A percentile compares a stretch with the other conserved stretches of the same genome.
phyloP scores from a whole-genome alignment of 2,797 vertebrate genomes.

The Ctenopoma multispine region DNA sequence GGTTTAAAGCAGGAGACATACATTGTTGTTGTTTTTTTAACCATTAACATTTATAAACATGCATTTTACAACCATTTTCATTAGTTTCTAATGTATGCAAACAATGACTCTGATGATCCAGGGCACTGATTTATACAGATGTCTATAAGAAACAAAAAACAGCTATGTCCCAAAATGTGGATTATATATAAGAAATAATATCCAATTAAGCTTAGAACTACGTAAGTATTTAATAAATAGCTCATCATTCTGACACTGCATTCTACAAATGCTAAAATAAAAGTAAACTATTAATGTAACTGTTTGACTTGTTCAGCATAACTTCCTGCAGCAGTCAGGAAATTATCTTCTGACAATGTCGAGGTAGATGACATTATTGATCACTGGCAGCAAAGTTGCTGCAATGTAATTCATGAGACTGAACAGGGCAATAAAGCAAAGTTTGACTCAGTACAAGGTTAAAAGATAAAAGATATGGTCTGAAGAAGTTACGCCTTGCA shows the following conservation, averaged over 20 bases:
- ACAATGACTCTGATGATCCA: neutral
- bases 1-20: too few species aligned
- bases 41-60: too few species aligned
- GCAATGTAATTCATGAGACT: conserved; percentile 39
- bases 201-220: too few species aligned
- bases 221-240: too few species aligned
- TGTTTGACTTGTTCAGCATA: conserved; percentile 16
- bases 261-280: neutral
- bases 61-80: too few species aligned
- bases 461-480: conserved; percentile 59
- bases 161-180: too few species aligned
- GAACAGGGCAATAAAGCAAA: conserved; percentile 53
- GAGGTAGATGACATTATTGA: conserved; percentile 52
- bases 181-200: too few species aligned
- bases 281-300: conserved; percentile 31
- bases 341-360: conserved; percentile 37
- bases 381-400: conserved; percentile 32
- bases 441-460: conserved; percentile 58
- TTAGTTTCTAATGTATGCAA: neutral
- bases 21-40: too few species aligned
- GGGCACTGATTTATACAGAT: neutral
- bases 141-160: neutral
- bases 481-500: conserved; percentile 38
- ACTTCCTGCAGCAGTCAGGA: conserved; percentile 14
- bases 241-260: neutral